Evolutionary conservation across 1,140 invertebrate species (phyloP).

Genomic region (Diorhabda elongata): DNA sequence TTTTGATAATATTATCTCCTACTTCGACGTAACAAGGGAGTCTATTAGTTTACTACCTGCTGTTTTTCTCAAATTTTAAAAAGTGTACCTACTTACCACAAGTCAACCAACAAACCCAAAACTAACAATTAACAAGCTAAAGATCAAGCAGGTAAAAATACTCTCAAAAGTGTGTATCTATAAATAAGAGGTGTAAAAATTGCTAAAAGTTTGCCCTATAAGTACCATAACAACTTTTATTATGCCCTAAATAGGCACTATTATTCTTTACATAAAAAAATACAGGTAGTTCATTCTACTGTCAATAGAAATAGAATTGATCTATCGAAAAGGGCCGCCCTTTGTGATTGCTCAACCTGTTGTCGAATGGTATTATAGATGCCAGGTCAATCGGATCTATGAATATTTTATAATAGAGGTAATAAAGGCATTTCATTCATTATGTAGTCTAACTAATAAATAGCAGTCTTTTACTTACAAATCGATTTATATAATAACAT

Average conservation of each 20-base stretch:
- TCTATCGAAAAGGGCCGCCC: slow-evolving; percentile 8
- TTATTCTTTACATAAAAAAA: slow-evolving; percentile 13
- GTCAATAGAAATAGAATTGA: slow-evolving; percentile 16
- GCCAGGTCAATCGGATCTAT: neutral
- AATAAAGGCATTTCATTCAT: neutral
- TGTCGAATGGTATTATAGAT: neutral
- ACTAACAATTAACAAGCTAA: neutral
- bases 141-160: slow-evolving; percentile 9
- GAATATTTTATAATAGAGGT: neutral
- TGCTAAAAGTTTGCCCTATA: slow-evolving; percentile 6
- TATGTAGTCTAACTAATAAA: no score
- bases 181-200: slow-evolving; percentile 11
- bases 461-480: no score
- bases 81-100: no score
- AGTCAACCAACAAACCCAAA: neutral
- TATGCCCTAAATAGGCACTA: slow-evolving; percentile 5
- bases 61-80: no score
- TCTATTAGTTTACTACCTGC: no score
- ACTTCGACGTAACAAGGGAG: no score
- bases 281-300: slow-evolving; percentile 12
- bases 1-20: no score
- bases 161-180: slow-evolving; percentile 11
- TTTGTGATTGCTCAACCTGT: slow-evolving; percentile 7
- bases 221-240: slow-evolving; percentile 5
- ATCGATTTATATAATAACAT: no score